Percentiles rank a stretch among this genome's conserved stretches.
Conservation (phyloP, 2,888 invertebrate species). For the Sepioteuthis lessoniana region DNA sequence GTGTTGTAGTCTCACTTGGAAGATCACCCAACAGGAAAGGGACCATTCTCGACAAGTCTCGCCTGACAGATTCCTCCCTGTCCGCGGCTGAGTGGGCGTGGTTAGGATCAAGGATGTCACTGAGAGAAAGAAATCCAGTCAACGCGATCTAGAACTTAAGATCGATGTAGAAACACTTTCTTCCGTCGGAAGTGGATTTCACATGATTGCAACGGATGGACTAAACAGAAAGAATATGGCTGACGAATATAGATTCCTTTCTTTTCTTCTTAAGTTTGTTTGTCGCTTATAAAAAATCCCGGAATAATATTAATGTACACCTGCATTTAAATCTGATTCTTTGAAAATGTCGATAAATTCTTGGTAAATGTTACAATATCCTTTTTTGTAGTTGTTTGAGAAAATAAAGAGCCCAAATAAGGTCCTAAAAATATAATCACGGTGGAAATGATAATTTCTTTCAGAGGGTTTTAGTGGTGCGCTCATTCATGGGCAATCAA, state of each 20-base stretch:
- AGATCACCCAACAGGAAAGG: not conserved
- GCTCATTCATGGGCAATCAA: too few relatives aligned
- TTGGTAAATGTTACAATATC: too few relatives aligned
- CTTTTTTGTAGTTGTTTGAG: too few relatives aligned
- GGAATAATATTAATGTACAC: not conserved
- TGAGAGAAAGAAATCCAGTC: not conserved
- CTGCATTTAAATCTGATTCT: not conserved
- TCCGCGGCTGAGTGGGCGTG: not conserved
- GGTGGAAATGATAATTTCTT: too few relatives aligned
- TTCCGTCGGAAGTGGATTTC: slow-evolving; percentile 2
- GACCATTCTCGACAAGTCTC: not conserved
- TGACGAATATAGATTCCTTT: not conserved
- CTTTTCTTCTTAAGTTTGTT: not conserved
- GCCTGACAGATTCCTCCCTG: not conserved
- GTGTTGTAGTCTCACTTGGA: not conserved
- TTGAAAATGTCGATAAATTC: too few relatives aligned
- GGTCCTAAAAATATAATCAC: too few relatives aligned
- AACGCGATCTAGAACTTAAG: not conserved
- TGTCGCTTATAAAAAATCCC: too few relatives aligned
- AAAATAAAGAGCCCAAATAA: too few relatives aligned
- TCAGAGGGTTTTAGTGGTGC: too few relatives aligned
- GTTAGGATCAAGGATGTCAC: not conserved
- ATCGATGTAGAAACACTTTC: not conserved
- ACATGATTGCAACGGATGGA: not conserved
- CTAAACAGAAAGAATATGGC: not conserved